Conservation (phyloP, 37 sponge, comb jelly and placozoan genomes). For the Theonella swinhoei region DNA sequence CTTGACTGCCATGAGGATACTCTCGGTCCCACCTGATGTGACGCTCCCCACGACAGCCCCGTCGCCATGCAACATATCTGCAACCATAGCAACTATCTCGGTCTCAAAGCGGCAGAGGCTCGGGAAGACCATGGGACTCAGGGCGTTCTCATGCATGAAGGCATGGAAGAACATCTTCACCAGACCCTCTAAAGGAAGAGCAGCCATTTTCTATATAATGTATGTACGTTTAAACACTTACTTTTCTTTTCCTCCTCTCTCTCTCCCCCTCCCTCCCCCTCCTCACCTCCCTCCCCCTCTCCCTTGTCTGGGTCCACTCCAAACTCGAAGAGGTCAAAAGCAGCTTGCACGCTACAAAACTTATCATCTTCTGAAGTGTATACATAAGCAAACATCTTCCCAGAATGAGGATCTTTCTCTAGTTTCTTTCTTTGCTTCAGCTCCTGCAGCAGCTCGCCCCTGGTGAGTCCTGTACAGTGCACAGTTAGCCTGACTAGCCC, state of each 20-base stretch:
- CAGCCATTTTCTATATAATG: no score
- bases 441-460: constrained; percentile 46
- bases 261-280: neutral
- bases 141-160: constrained; percentile 85
- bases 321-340: constrained; percentile 54
- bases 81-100: constrained; percentile 82
- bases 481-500: no score
- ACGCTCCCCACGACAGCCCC: constrained; percentile 53
- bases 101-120: constrained; percentile 76
- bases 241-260: neutral
- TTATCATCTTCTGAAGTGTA: constrained; percentile 52
- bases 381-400: constrained; percentile 76
- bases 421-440: constrained; percentile 57
- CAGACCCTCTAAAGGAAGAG: constrained; percentile 16
- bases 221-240: no score
- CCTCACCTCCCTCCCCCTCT: neutral
- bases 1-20: constrained; percentile 90
- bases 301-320: neutral
- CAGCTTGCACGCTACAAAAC: constrained; percentile 41
- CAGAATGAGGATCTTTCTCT: constrained; percentile 66
- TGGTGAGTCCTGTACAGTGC: constrained; percentile 50
- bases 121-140: constrained; percentile 86
- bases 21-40: constrained; percentile 93
- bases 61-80: constrained; percentile 73
- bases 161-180: constrained; percentile 66